phyloP scores from a whole-genome alignment of 2,797 vertebrate species.

The Neosalanx taihuensis region DNA sequence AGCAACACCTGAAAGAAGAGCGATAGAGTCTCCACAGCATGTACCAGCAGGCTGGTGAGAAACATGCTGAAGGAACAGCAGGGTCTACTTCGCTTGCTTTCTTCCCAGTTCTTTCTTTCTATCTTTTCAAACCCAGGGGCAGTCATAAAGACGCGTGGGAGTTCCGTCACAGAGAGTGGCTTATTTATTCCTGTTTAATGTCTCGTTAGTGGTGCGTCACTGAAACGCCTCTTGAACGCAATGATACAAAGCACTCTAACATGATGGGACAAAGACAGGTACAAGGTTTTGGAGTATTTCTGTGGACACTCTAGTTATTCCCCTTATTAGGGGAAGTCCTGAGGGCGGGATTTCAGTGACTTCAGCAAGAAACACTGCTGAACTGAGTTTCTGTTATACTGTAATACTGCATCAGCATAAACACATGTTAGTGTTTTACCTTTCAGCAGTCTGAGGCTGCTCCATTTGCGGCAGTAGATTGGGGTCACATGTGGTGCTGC shows the following conservation, averaged over 20 bases:
- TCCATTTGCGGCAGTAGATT: neutral
- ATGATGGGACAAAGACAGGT: conserved; percentile 1
- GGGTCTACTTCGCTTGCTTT: neutral
- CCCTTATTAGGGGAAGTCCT: conserved; percentile 6
- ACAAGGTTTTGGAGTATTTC: no score
- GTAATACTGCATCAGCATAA: conserved; percentile 8
- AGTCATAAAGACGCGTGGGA: conserved; percentile 44
- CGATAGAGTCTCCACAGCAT: neutral
- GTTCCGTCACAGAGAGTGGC: conserved; percentile 34
- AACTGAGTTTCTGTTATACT: conserved; percentile 8
- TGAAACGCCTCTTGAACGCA: conserved; percentile 45
- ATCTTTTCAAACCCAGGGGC: conserved; percentile 18
- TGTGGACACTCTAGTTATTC: no score
- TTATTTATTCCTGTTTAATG: conserved; percentile 44
- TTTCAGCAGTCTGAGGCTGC: neutral
- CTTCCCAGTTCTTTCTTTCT: neutral
- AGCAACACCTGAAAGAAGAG: neutral
- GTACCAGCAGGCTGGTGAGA: conserved; percentile 5
- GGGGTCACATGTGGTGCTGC: neutral
- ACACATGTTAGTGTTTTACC: conserved; percentile 11
- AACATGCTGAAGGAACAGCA: neutral
- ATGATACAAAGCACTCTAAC: conserved; percentile 20
- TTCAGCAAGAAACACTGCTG: neutral
- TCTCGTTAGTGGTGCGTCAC: conserved; percentile 51
- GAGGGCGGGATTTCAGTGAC: conserved; percentile 8